A percentile compares a stretch with the other conserved stretches of the same genome.
phyloP scores from a whole-genome alignment of 1,140 invertebrate genomes.

The Zaprionus davidi region DNA sequence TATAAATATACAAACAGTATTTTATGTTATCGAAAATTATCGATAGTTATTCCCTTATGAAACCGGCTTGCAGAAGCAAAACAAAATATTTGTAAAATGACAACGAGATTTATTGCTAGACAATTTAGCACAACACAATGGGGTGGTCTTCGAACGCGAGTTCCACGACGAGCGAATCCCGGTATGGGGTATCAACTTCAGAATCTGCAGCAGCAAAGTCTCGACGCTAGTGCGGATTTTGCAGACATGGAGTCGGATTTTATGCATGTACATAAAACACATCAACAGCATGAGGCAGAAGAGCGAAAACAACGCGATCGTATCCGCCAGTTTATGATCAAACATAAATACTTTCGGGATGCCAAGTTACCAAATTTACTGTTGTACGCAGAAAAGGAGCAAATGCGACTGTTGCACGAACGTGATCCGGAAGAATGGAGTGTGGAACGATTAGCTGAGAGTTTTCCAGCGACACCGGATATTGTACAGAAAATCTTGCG shows the following conservation, averaged over 20 bases:
- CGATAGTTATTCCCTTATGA: background rate
- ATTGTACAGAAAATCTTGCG: conserved; percentile 87
- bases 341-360: conserved; percentile 90
- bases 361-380: conserved; percentile 89
- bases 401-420: conserved; percentile 89
- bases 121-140: conserved; percentile 36
- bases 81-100: conserved; percentile 32
- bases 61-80: background rate
- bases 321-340: conserved; percentile 87
- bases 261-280: conserved; percentile 74
- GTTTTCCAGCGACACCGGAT: conserved; percentile 90
- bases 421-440: conserved; percentile 90
- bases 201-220: conserved; percentile 41
- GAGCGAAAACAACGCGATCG: conserved; percentile 79
- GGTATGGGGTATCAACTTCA: conserved; percentile 72
- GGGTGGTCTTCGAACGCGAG: conserved; percentile 42
- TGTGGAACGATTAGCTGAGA: conserved; percentile 89
- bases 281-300: conserved; percentile 84
- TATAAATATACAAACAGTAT: background rate
- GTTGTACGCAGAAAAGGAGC: conserved; percentile 92
- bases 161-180: conserved; percentile 67
- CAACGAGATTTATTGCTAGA: conserved; percentile 33
- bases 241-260: conserved; percentile 85
- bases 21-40: conserved; percentile 10
- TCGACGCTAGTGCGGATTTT: conserved; percentile 81